These are phyloP conservation scores for Kradibia gibbosae DNA, from an alignment of 1,140 invertebrate species.

Conservation along the genomic window DNA sequence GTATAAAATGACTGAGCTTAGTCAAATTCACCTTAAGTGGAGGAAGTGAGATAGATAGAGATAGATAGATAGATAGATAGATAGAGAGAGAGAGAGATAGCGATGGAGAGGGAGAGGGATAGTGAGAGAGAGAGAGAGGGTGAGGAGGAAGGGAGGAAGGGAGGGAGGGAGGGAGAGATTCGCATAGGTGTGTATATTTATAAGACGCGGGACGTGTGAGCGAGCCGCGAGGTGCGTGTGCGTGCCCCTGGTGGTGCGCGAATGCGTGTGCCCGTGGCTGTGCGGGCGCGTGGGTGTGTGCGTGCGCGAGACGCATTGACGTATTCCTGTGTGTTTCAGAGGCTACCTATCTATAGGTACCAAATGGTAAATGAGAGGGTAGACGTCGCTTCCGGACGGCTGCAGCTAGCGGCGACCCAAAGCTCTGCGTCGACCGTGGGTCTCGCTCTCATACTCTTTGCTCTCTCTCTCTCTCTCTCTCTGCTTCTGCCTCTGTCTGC, in stretches of 20 bases:
- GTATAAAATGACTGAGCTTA: no score
- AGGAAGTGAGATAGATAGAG: no score
- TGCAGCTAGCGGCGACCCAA: constrained; percentile 73
- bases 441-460: constrained; percentile 58
- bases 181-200: no score
- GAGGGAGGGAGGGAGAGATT: no score
- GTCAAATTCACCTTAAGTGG: no score
- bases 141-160: no score
- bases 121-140: no score
- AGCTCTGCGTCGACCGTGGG: constrained; percentile 71
- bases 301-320: constrained; percentile 17
- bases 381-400: constrained; percentile 69
- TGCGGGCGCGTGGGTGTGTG: background rate
- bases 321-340: constrained; percentile 58
- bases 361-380: constrained; percentile 74
- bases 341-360: constrained; percentile 73
- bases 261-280: background rate
- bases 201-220: no score
- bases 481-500: background rate
- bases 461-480: background rate
- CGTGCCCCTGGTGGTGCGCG: background rate
- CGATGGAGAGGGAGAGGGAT: no score
- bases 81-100: no score
- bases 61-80: no score
- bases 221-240: background rate